A percentile compares a stretch with the other conserved stretches of the same genome.
Conservation (phyloP, 1,140 invertebrate genomes). For the Orchestia grillus region DNA sequence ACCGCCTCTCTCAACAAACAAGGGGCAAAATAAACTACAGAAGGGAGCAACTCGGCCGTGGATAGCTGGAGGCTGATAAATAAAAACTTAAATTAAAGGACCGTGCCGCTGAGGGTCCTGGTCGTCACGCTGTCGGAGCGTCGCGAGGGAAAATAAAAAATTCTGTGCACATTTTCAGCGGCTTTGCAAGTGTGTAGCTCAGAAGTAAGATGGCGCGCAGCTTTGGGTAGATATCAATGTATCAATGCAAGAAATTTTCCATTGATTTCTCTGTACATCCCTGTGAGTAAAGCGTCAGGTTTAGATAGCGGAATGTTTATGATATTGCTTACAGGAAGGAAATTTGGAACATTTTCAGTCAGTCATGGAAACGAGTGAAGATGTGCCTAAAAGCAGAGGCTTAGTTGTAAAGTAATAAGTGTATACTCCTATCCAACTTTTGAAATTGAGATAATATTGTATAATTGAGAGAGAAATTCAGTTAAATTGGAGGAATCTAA, state of each 20-base stretch:
- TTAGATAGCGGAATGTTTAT: no score
- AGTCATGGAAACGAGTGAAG: no score
- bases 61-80: not conserved
- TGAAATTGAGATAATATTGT: not conserved
- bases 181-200: no score
- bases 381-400: no score
- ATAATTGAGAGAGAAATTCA: not conserved
- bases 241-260: not conserved
- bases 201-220: not conserved
- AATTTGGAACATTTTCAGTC: no score
- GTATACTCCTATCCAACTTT: no score
- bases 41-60: not conserved
- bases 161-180: not conserved
- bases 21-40: not conserved
- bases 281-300: no score
- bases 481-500: not conserved
- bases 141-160: not conserved
- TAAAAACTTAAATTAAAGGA: not conserved
- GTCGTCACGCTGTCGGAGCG: not conserved
- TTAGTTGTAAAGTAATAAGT: no score
- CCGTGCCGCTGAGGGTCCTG: not conserved
- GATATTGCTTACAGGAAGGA: no score
- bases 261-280: not conserved
- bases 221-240: not conserved
- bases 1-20: not conserved